Conservation (phyloP, 2,888 invertebrate genomes). For the Disparrhopalites patrizii region DNA sequence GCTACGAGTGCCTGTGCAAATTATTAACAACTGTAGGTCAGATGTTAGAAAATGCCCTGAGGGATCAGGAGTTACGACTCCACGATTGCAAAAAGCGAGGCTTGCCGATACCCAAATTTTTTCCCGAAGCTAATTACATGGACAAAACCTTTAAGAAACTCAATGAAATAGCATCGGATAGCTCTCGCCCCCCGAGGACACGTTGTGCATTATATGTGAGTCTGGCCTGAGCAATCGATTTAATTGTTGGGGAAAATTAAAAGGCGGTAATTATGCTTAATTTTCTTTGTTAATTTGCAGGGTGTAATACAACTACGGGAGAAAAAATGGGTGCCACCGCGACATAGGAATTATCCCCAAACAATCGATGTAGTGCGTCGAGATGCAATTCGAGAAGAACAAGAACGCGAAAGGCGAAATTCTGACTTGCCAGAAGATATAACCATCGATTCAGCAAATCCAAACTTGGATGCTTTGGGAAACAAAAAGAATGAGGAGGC, state of each 20-base stretch:
- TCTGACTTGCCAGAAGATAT: slow-evolving; percentile 38
- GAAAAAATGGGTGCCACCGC: slow-evolving; percentile 78
- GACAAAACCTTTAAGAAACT: slow-evolving; percentile 64
- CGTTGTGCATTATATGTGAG: too few species aligned
- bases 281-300: too few species aligned
- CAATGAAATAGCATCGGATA: slow-evolving; percentile 53
- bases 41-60: slow-evolving; percentile 62
- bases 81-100: slow-evolving; percentile 14
- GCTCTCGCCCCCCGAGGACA: slow-evolving; percentile 56
- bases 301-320: slow-evolving; percentile 85
- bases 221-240: too few species aligned
- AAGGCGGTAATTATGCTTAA: too few species aligned
- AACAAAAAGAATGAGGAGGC: too few species aligned
- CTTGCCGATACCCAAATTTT: slow-evolving; percentile 37
- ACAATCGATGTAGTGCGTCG: slow-evolving; percentile 91
- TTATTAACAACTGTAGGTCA: slow-evolving; percentile 86
- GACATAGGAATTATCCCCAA: slow-evolving; percentile 83
- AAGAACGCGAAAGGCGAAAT: slow-evolving; percentile 50
- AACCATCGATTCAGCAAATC: slow-evolving; percentile 11
- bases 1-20: slow-evolving; percentile 87
- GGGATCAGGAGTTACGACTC: slow-evolving; percentile 28
- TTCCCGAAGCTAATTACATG: slow-evolving; percentile 48
- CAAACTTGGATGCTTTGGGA: too few species aligned
- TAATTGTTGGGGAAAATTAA: too few species aligned
- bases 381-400: slow-evolving; percentile 72